Conservation (phyloP, 2,888 invertebrate species). For the Pandemis cinnamomeana region DNA sequence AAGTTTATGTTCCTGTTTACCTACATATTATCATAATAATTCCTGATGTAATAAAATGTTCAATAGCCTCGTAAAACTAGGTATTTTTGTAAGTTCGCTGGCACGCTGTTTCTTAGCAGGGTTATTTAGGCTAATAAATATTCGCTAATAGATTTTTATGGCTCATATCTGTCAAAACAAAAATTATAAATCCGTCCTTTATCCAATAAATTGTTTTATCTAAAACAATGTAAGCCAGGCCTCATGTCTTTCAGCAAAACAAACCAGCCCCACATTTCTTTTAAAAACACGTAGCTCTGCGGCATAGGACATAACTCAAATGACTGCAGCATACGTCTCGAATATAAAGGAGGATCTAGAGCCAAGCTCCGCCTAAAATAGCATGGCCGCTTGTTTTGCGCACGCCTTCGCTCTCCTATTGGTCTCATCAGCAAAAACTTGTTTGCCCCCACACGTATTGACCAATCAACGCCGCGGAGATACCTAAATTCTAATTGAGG, state of each 20-base stretch:
- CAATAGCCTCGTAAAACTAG: conserved; percentile 57
- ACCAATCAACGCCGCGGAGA: conserved; percentile 73
- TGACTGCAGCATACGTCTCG: conserved; percentile 77
- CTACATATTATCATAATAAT: conserved; percentile 7
- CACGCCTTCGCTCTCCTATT: conserved; percentile 66
- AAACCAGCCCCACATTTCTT: conserved; percentile 34
- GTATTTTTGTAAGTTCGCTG: conserved; percentile 4
- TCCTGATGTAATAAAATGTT: conserved; percentile 12
- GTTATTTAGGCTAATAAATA: conserved; percentile 14
- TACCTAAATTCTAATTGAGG: conserved; percentile 70
- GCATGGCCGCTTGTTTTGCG: conserved; percentile 74
- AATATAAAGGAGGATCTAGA: conserved; percentile 81
- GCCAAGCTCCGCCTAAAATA: conserved; percentile 76
- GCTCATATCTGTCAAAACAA: conserved; percentile 23
- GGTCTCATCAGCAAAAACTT: conserved; percentile 68
- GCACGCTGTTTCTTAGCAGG: conserved; percentile 7
- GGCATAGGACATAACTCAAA: conserved; percentile 81
- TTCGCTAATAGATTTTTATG: conserved; percentile 12
- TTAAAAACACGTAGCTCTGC: conserved; percentile 69
- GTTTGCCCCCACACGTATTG: conserved; percentile 62
- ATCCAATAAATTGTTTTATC: conserved; percentile 29
- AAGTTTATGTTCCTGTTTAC: conserved; percentile 5
- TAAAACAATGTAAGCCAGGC: conserved; percentile 31
- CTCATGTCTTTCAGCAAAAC: conserved; percentile 38
- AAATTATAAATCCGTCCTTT: conserved; percentile 20